Conservation (phyloP, 2,113 vertebrate species). For the Rhinoderma darwinii region DNA sequence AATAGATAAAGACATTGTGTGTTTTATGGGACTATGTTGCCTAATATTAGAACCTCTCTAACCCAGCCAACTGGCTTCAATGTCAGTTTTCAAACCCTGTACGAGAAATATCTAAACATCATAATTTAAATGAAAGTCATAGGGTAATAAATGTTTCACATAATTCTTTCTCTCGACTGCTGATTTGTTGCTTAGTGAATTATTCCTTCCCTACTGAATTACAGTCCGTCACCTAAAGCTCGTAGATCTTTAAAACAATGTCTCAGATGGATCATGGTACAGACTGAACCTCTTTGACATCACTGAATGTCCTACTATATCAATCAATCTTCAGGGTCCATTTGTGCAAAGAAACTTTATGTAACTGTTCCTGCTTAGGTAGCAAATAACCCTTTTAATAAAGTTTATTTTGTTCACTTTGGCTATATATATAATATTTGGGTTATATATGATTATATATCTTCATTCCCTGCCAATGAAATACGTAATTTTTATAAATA, state of each 20-base stretch:
- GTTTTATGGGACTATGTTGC: too few species aligned
- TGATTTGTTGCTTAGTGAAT: not conserved
- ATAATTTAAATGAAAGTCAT: not conserved
- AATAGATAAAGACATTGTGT: too few species aligned
- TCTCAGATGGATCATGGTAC: constrained; percentile 7
- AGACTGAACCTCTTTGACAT: not conserved
- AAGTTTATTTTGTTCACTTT: not conserved
- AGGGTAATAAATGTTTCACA: not conserved
- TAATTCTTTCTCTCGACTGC: not conserved
- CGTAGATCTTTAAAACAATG: constrained; percentile 1
- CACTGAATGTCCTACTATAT: not conserved
- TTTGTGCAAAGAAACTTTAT: not conserved
- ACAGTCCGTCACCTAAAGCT: not conserved
- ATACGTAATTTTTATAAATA: too few species aligned
- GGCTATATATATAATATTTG: not conserved
- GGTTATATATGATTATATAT: not conserved
- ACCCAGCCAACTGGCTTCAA: not conserved
- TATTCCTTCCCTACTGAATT: not conserved
- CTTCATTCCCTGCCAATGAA: not conserved
- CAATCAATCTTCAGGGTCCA: not conserved
- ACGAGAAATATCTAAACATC: not conserved
- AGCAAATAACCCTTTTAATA: too few species aligned
- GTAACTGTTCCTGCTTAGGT: not conserved
- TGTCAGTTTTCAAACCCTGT: too few species aligned
- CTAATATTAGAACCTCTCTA: not conserved